A percentile compares a stretch with the other conserved stretches of the same genome.
These are phyloP conservation scores for Tortricodes alternella DNA, from an alignment of 2,888 invertebrate species.

Conservation along the genomic window DNA sequence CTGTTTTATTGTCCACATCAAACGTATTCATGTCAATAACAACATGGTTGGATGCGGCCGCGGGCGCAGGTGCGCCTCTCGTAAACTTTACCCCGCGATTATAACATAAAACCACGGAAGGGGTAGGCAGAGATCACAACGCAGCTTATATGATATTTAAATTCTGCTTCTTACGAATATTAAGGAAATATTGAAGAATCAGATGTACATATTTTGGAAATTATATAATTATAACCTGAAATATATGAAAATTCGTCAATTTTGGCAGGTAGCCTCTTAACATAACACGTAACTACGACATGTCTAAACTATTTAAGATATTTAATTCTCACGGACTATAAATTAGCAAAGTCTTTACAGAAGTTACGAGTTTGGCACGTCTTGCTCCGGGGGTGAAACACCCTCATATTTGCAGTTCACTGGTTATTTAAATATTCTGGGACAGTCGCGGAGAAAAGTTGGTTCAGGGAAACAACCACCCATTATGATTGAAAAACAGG, in stretches of 20 bases:
- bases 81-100: constrained; percentile 28
- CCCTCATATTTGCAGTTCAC: not conserved
- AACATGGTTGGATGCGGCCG: constrained; percentile 2
- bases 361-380: not conserved
- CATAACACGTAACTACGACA: too few relatives aligned
- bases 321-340: not conserved
- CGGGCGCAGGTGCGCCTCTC: constrained; percentile 16
- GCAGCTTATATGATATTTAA: too few relatives aligned
- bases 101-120: constrained; percentile 21
- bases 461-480: not conserved
- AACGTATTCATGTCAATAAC: constrained; percentile 21
- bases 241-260: too few relatives aligned
- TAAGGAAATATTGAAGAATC: too few relatives aligned
- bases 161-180: too few relatives aligned
- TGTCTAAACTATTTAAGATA: not conserved
- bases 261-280: too few relatives aligned
- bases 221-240: too few relatives aligned
- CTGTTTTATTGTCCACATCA: too few relatives aligned
- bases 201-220: too few relatives aligned
- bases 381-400: not conserved
- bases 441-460: not conserved
- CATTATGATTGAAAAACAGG: too few relatives aligned
- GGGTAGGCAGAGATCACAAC: too few relatives aligned
- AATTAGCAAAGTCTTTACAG: not conserved
- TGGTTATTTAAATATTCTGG: not conserved